A percentile compares a stretch with the other conserved stretches of the same genome.
phyloP scores from a whole-genome alignment of 2,888 invertebrate species.

The Meliscaeva auricollis region DNA sequence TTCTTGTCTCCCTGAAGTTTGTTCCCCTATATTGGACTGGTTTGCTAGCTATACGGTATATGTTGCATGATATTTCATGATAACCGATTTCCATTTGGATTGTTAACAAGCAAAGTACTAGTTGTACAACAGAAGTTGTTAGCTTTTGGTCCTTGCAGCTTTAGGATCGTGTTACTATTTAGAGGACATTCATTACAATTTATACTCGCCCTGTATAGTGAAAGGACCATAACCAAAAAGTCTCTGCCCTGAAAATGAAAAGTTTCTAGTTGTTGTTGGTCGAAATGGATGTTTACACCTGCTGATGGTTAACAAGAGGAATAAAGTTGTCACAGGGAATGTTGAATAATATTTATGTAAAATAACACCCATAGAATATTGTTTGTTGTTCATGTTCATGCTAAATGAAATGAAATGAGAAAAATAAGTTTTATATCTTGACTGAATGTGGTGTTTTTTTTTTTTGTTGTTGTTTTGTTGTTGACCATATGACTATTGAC shows the following conservation, averaged over 20 bases:
- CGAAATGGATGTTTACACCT: conserved; percentile 23
- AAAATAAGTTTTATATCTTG: too few relatives aligned
- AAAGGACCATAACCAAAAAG: conserved; percentile 17
- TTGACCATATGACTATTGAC: too few relatives aligned
- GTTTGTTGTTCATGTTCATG: too few relatives aligned
- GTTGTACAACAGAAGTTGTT: conserved; percentile 47
- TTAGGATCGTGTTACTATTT: conserved; percentile 57
- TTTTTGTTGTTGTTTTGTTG: too few relatives aligned
- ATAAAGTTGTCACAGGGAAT: conserved; percentile 23
- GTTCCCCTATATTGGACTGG: neutral
- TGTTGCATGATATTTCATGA: conserved; percentile 72
- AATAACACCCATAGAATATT: neutral
- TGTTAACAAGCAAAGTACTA: conserved; percentile 58
- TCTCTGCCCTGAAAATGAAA: neutral
- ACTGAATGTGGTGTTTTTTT: too few relatives aligned
- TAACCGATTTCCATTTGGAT: conserved; percentile 73
- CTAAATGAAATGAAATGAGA: too few relatives aligned
- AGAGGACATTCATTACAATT: conserved; percentile 71
- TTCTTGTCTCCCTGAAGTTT: neutral
- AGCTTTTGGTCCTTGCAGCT: conserved; percentile 21
- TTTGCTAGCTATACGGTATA: neutral
- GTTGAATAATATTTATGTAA: conserved; percentile 17
- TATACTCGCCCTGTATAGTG: conserved; percentile 17
- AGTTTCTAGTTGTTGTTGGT: conserved; percentile 2
- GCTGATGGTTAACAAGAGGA: conserved; percentile 30